Evolutionary conservation across 2,113 vertebrate species (phyloP), one percentile per base, ranked within the genome.

Genomic region (Tympanuchus pallidicinctus): DNA sequence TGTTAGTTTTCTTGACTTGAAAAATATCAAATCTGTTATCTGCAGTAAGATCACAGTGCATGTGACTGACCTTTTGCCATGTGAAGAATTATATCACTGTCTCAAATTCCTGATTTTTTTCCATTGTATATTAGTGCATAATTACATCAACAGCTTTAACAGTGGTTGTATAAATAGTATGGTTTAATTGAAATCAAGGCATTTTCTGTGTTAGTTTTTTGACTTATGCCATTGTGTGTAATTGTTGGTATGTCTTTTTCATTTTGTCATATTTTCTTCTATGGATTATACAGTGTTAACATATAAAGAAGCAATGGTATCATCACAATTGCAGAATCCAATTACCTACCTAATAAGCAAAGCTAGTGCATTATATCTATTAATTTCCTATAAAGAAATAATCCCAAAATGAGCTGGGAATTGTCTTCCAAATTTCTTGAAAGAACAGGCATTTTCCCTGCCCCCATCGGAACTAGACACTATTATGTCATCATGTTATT

Each of bases 1-100:
- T 40, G 36, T 0, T 61, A 8, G 3, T 54, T 2, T 7, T 0
- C 9, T 47, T 22, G 11, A 4, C 43, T 79, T 61, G 38, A 86
- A 56, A 69, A 21, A 6, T 25, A 61, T 6, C 12, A 18, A 60
- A 82, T 64, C 24, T 56, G 4, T 63, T 63, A 43, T 2, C 48
- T 13, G 21, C 73, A 54, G 22, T 21, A 72, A 10, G 48, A 43
- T 28, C 45, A 14, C 16, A 40, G 45, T 52, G 10, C 1, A 57
- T 1, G 4, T 19, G 27, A 47, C 11, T 76, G 3, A 18, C 13
- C 10, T 52, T 15, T 54, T 27, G n/a, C 8, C 8, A 8, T 20
- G 8, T 9, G 17, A 56, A 56, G n/a, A 88, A 43, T 17, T 50
- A 52, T 8, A 13, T 10, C 59, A 18, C 11, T 77, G 6, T 32